A percentile compares a stretch with the other conserved stretches of the same genome.
phyloP scores from a whole-genome alignment of 2,888 invertebrate genomes.

The Agonopterix heracliana region DNA sequence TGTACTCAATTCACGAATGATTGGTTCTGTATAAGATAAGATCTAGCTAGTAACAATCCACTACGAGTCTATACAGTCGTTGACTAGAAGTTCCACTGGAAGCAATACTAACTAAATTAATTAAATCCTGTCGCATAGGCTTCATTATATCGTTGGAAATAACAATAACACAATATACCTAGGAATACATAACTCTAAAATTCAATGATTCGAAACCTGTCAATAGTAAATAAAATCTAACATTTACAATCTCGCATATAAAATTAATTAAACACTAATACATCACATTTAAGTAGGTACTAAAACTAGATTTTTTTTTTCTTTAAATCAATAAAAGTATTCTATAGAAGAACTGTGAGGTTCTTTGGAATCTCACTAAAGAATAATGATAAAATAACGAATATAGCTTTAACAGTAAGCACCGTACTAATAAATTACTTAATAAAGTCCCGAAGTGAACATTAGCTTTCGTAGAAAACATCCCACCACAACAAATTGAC shows the following conservation, averaged over 20 bases:
- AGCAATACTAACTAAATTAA: conserved; percentile 22
- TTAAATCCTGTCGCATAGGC: conserved; percentile 35
- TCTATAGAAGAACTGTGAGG: conserved; percentile 24
- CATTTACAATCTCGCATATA: conserved; percentile 6
- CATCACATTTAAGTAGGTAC: conserved; percentile 21
- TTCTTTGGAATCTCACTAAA: conserved; percentile 42
- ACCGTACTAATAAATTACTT: conserved; percentile 59
- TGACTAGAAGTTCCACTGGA: conserved; percentile 44
- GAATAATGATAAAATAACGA: conserved; percentile 40
- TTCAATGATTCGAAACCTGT: conserved; percentile 65
- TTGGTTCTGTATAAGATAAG: conserved; percentile 54
- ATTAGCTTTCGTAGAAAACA: conserved; percentile 67
- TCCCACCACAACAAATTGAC: conserved; percentile 72
- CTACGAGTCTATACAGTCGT: conserved; percentile 64
- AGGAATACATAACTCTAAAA: conserved; percentile 28
- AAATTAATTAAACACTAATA: conserved; percentile 6
- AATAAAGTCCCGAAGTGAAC: conserved; percentile 57
- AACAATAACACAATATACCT: conserved; percentile 26
- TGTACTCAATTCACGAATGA: conserved; percentile 56
- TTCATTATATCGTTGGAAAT: conserved; percentile 40
- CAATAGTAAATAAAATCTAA: conserved; percentile 21
- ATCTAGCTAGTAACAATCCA: conserved; percentile 52
- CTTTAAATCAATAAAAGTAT: conserved; percentile 29
- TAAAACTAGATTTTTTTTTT: conserved; percentile 24
- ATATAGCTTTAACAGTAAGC: conserved; percentile 66